A percentile compares a stretch with the other conserved stretches of the same genome.
phyloP scores from a whole-genome alignment of 2,888 invertebrate species.

The Macaria liturata region DNA sequence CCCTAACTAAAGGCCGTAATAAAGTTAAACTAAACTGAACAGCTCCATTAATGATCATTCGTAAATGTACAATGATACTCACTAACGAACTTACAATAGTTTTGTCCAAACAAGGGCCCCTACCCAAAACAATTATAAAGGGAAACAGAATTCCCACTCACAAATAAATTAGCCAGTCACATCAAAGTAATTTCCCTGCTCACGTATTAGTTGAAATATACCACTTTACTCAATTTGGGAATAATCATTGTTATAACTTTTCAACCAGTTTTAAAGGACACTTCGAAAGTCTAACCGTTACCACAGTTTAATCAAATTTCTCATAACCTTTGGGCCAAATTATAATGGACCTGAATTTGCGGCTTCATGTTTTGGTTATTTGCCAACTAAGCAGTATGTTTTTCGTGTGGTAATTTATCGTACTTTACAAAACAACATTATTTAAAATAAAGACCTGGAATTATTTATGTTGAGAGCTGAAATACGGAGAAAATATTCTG shows the following conservation, averaged over 20 bases:
- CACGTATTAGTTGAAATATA: constrained; percentile 26
- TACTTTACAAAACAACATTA: constrained; percentile 46
- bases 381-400: constrained; percentile 51
- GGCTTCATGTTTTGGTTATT: constrained; percentile 42
- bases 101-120: background rate
- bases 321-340: constrained; percentile 8
- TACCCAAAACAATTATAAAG: constrained; percentile 13
- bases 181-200: constrained; percentile 10
- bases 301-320: constrained; percentile 6
- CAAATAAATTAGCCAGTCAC: constrained; percentile 17
- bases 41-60: too few species aligned
- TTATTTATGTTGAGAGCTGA: constrained; percentile 34
- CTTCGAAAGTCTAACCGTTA: constrained; percentile 1
- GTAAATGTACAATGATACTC: too few species aligned
- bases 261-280: constrained; percentile 9
- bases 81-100: constrained; percentile 5
- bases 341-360: constrained; percentile 15
- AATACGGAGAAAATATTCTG: constrained; percentile 3
- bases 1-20: too few species aligned
- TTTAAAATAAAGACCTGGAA: constrained; percentile 42
- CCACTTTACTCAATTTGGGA: constrained; percentile 13
- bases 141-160: background rate
- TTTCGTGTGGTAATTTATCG: constrained; percentile 51
- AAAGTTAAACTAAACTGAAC: too few species aligned
- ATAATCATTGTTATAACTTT: constrained; percentile 16